Evolutionary conservation across 2,113 vertebrate species (phyloP).

Genomic region (Halcyon malimbica): DNA sequence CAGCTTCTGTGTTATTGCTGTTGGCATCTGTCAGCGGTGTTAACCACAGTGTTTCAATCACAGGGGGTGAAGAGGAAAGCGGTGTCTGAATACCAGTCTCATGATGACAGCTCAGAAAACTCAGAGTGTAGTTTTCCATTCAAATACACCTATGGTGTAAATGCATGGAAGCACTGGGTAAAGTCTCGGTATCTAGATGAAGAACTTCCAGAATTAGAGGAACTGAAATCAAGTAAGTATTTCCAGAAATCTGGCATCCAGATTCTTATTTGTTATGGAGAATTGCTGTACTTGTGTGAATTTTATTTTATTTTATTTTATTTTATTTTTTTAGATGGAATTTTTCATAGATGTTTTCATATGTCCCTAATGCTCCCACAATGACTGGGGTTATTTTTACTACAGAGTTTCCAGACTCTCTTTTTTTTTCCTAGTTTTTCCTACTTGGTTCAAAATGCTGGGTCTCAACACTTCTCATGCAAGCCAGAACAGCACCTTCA

Average conservation of each 20-base stretch:
- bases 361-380: neutral
- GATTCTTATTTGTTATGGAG: neutral
- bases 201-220: constrained; percentile 78
- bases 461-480: neutral
- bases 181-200: constrained; percentile 76
- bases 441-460: neutral
- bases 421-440: neutral
- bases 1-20: neutral
- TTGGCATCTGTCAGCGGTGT: neutral
- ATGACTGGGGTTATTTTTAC: neutral
- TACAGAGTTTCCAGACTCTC: neutral
- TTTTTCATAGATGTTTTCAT: neutral
- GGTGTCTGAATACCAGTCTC: constrained; percentile 78
- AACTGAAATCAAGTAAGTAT: constrained; percentile 81
- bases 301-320: no score
- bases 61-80: constrained; percentile 91
- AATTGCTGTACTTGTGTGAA: neutral
- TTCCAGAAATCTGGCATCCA: neutral
- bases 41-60: constrained; percentile 15
- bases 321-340: neutral
- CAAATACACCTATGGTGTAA: constrained; percentile 88
- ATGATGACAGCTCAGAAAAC: constrained; percentile 75
- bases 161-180: constrained; percentile 95
- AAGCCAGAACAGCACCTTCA: neutral
- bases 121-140: constrained; percentile 85